These are phyloP conservation scores for Pristionchus japonicus DNA, from an alignment of 2,888 invertebrate genomes.

Conservation along the genomic window DNA sequence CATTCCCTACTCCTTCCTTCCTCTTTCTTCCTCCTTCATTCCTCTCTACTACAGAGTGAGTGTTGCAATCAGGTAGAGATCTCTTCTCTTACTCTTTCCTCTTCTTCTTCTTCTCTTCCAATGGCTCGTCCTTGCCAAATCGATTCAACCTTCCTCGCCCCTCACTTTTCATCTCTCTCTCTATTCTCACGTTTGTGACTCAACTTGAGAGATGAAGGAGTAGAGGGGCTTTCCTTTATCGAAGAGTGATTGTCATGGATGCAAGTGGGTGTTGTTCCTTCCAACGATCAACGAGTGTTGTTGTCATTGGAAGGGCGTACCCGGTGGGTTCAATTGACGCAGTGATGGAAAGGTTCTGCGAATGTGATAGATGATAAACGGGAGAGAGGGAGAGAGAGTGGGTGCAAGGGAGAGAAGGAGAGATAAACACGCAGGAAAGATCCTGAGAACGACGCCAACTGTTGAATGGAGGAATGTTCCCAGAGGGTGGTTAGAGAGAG, in stretches of 20 bases:
- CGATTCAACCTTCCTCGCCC: constrained; percentile 20
- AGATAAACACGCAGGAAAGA: neutral
- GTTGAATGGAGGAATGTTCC: neutral
- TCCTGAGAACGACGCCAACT: neutral
- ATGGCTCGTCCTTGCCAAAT: neutral
- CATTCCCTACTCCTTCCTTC: neutral
- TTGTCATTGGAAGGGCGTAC: too few species aligned
- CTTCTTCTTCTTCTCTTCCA: too few species aligned
- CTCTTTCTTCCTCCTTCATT: neutral
- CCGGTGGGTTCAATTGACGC: neutral
- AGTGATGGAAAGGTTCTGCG: neutral
- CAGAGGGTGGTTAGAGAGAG: neutral
- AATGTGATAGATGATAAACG: neutral
- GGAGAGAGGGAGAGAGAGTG: neutral
- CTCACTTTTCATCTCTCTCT: neutral
- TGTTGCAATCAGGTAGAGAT: neutral
- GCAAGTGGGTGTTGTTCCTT: too few species aligned
- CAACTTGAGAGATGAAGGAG: neutral
- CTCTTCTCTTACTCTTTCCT: neutral
- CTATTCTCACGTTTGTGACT: neutral
- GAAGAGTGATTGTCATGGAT: neutral
- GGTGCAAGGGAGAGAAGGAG: neutral
- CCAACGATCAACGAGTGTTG: too few species aligned
- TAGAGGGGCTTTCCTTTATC: neutral
- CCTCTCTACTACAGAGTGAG: neutral